Percentiles rank a stretch among this genome's conserved stretches.
Conservation (phyloP, 2,888 invertebrate genomes). For the Torymus auratus region DNA sequence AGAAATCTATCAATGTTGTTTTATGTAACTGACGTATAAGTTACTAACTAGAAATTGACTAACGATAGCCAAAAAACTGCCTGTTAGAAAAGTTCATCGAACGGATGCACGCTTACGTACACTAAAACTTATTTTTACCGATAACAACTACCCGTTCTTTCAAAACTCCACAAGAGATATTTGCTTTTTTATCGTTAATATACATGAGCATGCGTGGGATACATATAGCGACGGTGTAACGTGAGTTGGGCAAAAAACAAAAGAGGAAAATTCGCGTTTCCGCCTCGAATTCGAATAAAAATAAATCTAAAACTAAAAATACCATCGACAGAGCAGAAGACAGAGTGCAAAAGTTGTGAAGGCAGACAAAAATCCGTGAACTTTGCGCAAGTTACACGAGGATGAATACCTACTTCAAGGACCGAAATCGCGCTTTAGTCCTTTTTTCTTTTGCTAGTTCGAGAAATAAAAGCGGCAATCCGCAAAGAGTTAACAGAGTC, state of each 20-base stretch:
- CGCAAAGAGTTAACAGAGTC: neutral
- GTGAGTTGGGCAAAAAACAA: neutral
- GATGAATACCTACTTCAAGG: neutral
- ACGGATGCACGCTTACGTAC: slow-evolving; percentile 44
- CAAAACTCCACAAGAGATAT: neutral
- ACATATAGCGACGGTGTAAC: neutral
- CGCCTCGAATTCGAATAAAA: neutral
- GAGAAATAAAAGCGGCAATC: slow-evolving; percentile 4
- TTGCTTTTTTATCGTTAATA: neutral
- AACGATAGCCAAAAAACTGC: slow-evolving; percentile 29
- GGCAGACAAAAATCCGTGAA: slow-evolving; percentile 60
- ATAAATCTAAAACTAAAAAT: neutral
- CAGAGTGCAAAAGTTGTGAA: slow-evolving; percentile 62
- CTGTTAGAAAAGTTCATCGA: slow-evolving; percentile 45
- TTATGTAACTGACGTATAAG: neutral
- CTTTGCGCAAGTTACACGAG: too few relatives aligned
- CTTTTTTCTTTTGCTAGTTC: too few relatives aligned
- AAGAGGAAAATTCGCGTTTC: neutral
- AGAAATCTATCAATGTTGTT: slow-evolving; percentile 16
- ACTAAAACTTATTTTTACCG: slow-evolving; percentile 46
- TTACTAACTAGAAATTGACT: neutral
- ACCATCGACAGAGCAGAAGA: slow-evolving; percentile 13
- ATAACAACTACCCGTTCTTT: slow-evolving; percentile 15
- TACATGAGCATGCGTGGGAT: slow-evolving; percentile 8
- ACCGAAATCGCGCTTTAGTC: too few relatives aligned